A percentile compares a stretch with the other conserved stretches of the same genome.
Evolutionary conservation across 2,888 invertebrate genomes (phyloP).

Genomic region (Phasia obesa): DNA sequence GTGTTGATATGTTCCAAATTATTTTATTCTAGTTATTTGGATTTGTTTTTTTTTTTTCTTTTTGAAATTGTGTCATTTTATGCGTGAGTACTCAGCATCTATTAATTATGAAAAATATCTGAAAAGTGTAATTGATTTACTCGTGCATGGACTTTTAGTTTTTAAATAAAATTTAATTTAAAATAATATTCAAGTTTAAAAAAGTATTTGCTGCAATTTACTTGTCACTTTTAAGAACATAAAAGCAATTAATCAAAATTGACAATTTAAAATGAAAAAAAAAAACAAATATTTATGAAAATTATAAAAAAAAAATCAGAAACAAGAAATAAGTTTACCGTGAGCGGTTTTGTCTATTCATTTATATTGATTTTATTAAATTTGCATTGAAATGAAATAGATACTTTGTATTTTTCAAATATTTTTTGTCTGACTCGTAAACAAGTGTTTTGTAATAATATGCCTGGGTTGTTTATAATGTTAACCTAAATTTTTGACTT

Average conservation of each 20-base stretch:
- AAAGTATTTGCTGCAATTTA: slow-evolving; percentile 38
- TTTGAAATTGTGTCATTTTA: slow-evolving; percentile 17
- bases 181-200: slow-evolving; percentile 34
- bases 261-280: no score
- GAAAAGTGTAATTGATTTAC: slow-evolving; percentile 55
- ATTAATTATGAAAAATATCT: slow-evolving; percentile 3
- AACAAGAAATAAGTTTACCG: no score
- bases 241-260: slow-evolving; percentile 63
- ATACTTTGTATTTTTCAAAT: no score
- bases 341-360: no score
- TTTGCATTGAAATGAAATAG: no score
- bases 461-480: slow-evolving; percentile 33
- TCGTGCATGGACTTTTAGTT: slow-evolving; percentile 21
- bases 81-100: slow-evolving; percentile 46
- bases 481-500: slow-evolving; percentile 57
- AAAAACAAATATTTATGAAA: slow-evolving; percentile 6
- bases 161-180: no score
- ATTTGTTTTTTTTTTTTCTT: background rate
- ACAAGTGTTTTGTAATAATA: no score
- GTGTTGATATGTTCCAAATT: no score
- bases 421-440: no score
- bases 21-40: background rate
- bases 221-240: slow-evolving; percentile 45
- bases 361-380: no score
- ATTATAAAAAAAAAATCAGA: no score